These are phyloP conservation scores for Sturnira hondurensis DNA, from an alignment of 2,113 vertebrate species.

Conservation along the genomic window DNA sequence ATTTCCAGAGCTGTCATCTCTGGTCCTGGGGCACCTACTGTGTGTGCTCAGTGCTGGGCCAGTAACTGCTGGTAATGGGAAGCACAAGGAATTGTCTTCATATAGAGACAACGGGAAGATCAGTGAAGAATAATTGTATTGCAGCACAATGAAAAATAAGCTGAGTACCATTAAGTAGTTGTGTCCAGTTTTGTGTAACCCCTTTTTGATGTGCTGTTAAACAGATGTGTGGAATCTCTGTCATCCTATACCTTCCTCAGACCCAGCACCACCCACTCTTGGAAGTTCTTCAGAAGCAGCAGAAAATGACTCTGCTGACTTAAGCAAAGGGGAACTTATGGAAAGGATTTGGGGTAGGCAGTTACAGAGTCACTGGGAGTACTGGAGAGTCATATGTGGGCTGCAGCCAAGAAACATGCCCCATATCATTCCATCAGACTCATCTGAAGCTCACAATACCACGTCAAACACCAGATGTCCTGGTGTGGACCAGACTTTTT, in stretches of 20 bases:
- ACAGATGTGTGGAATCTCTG: not conserved
- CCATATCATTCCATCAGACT: accelerated
- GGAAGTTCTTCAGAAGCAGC: not conserved
- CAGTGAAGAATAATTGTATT: accelerated
- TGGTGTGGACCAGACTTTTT: not conserved
- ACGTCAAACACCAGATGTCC: not conserved
- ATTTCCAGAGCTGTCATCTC: not conserved
- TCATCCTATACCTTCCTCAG: too few relatives aligned
- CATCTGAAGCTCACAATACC: not conserved
- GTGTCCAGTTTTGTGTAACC: not conserved
- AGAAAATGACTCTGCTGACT: not conserved
- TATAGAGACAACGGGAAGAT: not conserved
- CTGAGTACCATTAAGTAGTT: not conserved
- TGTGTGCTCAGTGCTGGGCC: not conserved
- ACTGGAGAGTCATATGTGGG: not conserved
- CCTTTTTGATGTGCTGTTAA: not conserved
- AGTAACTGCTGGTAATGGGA: not conserved
- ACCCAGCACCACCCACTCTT: not conserved
- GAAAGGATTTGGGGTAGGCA: not conserved
- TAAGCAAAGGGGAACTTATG: not conserved
- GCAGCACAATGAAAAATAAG: not conserved
- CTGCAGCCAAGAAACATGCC: not conserved
- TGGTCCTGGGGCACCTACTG: not conserved
- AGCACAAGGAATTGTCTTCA: not conserved
- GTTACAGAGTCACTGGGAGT: not conserved